Evolutionary conservation across 1,140 invertebrate genomes (phyloP), one percentile per base, ranked within the genome.

Genomic region (Drosophila parabipectinata): DNA sequence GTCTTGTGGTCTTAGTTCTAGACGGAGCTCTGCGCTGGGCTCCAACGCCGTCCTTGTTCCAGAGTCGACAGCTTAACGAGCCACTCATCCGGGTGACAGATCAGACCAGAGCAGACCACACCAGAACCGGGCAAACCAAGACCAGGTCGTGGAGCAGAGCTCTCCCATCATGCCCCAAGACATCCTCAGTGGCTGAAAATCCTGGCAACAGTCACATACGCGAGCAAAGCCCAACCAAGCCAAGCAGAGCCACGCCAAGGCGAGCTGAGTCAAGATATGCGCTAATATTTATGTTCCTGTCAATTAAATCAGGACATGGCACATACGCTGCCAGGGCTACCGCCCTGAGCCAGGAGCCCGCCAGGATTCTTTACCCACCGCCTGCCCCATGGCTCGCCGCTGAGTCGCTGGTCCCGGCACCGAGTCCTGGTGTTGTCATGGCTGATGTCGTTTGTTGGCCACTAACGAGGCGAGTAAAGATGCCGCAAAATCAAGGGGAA

Each of bases 271-370:
- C 69, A 88, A 87, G 82, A 87, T 87, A 88, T 88, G 76, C 76
- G 83, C 83, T 88, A 89, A 88, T 88, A 88, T 88, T 88, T 88
- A 89, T 88, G 83, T 88, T 88, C 83, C 83, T 88, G 83, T 88
- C 83, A 88, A 88, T 88, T 88, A 88, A 88, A 88, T 88, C 83
- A 88, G 83, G 83, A 88, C 83, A 88, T 87, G 83, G 56, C 72
- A 67, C 68, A 77, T 68, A 76, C 63, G 66, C 64, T 54, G 50
- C 56, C 45, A 69, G 41, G 41, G 39, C 77, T 74, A 71, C 63
- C 59, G 57, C 59, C 15, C 61, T 53, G 34, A 47, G 45, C 52
- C 15, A 66, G 56, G 28, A 47, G 45, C 52, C 14, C 18, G 44
- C 44, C 18, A 21, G 15, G 15, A 47, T 47, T 21, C 44, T 18